phyloP scores from a whole-genome alignment of 2,888 invertebrate species.

The Carcina quercana region DNA sequence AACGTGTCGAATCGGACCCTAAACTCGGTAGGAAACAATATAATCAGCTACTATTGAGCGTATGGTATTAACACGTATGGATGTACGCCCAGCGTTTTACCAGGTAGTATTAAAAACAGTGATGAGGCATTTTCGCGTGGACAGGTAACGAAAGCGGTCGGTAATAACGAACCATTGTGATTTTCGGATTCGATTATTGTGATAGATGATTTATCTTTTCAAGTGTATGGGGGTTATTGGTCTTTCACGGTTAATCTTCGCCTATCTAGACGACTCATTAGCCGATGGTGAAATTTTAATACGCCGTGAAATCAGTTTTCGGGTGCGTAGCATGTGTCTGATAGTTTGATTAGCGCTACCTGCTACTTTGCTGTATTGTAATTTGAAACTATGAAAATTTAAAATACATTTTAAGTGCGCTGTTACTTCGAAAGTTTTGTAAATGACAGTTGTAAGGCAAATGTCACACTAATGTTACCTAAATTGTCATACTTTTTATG shows the following conservation, averaged over 20 bases:
- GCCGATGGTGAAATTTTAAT: conserved; percentile 18
- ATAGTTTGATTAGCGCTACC: too few species aligned
- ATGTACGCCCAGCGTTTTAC: conserved; percentile 26
- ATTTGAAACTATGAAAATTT: too few species aligned
- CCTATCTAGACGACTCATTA: conserved; percentile 10
- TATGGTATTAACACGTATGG: conserved; percentile 27
- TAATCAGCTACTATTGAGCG: conserved; percentile 66
- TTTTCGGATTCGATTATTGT: conserved; percentile 64
- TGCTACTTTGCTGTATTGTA: too few species aligned
- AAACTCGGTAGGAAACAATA: conserved; percentile 62
- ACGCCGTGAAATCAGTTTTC: conserved; percentile 24
- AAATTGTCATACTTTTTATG: too few species aligned
- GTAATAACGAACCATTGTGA: conserved; percentile 69
- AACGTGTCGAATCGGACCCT: conserved; percentile 62
- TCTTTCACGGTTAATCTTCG: conserved; percentile 26
- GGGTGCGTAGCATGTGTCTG: conserved; percentile 27
- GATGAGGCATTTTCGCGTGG: conserved; percentile 53
- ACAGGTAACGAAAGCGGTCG: conserved; percentile 35
- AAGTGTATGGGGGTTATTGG: conserved; percentile 22
- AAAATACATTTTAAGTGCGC: too few species aligned
- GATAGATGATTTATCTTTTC: conserved; percentile 48
- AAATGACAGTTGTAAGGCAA: too few species aligned
- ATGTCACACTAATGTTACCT: too few species aligned
- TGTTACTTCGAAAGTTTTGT: too few species aligned
- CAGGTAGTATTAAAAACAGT: conserved; percentile 63